phyloP scores from a whole-genome alignment of 2,797 vertebrate genomes.

The Tokudaia muenninki region DNA sequence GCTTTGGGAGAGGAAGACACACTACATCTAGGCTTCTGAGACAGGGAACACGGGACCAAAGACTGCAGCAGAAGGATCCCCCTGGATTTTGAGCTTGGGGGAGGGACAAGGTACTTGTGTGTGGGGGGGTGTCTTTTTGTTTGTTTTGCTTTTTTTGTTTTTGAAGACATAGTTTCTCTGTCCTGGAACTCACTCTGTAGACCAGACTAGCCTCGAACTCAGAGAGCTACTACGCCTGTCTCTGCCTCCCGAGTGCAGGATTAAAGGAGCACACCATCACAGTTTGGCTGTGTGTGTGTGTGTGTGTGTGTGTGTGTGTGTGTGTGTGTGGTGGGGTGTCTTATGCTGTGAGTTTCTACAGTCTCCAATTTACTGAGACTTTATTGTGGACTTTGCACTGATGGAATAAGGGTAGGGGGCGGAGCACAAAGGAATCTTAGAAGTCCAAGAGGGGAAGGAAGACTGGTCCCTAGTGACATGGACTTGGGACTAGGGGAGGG shows the following conservation, averaged over 20 bases:
- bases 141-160: not conserved
- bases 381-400: constrained; percentile 31
- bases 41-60: not conserved
- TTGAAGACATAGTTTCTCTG: not conserved
- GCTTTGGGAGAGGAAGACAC: not conserved
- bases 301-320: not conserved
- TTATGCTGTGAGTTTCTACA: not conserved
- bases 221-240: not conserved
- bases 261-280: not conserved
- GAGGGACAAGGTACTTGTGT: constrained; percentile 3
- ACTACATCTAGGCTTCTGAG: constrained; percentile 30
- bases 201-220: not conserved
- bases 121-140: not conserved
- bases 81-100: not conserved
- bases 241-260: not conserved
- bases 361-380: not conserved
- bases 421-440: not conserved
- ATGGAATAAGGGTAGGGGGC: not conserved
- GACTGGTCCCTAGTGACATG: not conserved
- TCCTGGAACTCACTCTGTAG: not conserved
- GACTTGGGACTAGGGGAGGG: not conserved
- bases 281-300: not conserved
- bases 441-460: not conserved
- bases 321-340: not conserved
- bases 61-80: constrained; percentile 42